These are phyloP conservation scores for Neocloeon triangulifer DNA, from an alignment of 1,140 invertebrate genomes.

Conservation along the genomic window DNA sequence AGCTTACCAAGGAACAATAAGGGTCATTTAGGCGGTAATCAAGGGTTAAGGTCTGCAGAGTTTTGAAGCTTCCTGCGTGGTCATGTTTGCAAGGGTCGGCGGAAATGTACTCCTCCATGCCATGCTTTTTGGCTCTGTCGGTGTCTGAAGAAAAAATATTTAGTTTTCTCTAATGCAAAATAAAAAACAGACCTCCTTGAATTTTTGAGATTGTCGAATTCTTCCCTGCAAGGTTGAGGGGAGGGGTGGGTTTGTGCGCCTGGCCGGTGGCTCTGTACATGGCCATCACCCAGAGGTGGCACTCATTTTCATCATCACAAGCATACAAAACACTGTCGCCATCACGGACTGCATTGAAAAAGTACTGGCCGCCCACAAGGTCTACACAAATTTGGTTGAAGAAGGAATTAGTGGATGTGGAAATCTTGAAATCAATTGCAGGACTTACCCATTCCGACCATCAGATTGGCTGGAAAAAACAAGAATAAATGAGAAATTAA, in stretches of 20 bases:
- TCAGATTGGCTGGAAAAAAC: constrained; percentile 55
- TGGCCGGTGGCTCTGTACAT: constrained; percentile 97
- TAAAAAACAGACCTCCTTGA: constrained; percentile 39
- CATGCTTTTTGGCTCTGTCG: constrained; percentile 90
- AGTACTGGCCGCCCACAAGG: constrained; percentile 70
- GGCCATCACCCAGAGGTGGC: constrained; percentile 96
- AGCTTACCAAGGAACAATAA: constrained; percentile 82
- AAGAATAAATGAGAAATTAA: constrained; percentile 12
- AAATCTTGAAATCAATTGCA: too few relatives aligned
- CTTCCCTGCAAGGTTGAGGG: constrained; percentile 59
- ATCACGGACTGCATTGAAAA: constrained; percentile 97
- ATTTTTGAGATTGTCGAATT: constrained; percentile 72
- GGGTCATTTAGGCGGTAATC: constrained; percentile 92
- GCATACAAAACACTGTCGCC: constrained; percentile 94
- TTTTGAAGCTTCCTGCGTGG: constrained; percentile 78
- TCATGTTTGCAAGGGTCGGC: constrained; percentile 94
- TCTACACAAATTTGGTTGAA: constrained; percentile 21
- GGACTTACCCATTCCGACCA: constrained; percentile 62
- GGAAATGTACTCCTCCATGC: constrained; percentile 97
- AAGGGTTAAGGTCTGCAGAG: constrained; percentile 75
- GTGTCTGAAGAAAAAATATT: constrained; percentile 37
- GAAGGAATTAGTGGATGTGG: too few relatives aligned
- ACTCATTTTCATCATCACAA: constrained; percentile 94
- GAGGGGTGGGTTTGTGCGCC: constrained; percentile 92
- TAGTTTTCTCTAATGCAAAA: background rate